phyloP scores from a whole-genome alignment of 2,888 invertebrate species.

The Chrysotoxum bicinctum region DNA sequence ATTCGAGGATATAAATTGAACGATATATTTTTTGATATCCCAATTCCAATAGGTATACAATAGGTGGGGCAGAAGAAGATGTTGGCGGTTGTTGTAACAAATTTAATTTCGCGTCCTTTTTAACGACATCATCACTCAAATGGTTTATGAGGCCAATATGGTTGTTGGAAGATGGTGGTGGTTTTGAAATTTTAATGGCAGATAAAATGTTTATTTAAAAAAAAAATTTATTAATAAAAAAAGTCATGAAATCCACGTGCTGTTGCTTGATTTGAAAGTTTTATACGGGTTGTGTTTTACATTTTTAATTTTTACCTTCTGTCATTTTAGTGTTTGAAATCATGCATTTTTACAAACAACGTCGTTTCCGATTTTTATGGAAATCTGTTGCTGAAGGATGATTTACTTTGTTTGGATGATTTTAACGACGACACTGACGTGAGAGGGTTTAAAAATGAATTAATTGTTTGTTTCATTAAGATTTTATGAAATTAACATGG shows the following conservation, averaged over 20 bases:
- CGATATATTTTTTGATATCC: slow-evolving; percentile 54
- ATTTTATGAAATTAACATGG: too few species aligned
- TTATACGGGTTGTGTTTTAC: not conserved
- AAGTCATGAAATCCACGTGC: not conserved
- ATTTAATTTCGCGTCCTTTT: slow-evolving; percentile 67
- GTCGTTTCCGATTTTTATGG: not conserved
- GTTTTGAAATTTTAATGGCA: slow-evolving; percentile 37
- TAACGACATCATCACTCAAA: slow-evolving; percentile 65
- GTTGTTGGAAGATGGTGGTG: slow-evolving; percentile 9
- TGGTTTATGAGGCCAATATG: slow-evolving; percentile 58
- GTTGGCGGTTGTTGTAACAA: slow-evolving; percentile 40
- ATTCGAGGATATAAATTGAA: slow-evolving; percentile 65
- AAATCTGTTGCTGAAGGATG: not conserved
- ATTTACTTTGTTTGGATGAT: not conserved
- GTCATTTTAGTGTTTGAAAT: not conserved
- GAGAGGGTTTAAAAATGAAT: too few species aligned
- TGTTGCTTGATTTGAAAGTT: not conserved
- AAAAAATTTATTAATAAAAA: slow-evolving; percentile 3
- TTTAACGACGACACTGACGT: too few species aligned
- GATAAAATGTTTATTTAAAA: not conserved
- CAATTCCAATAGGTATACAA: slow-evolving; percentile 3
- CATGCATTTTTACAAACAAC: not conserved
- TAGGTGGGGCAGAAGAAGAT: not conserved
- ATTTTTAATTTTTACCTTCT: not conserved
- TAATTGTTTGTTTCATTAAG: too few species aligned